Evolutionary conservation across 2,888 invertebrate species (phyloP), one percentile per base, ranked within the genome.

Genomic region (Pachliopta kotzebuea): DNA sequence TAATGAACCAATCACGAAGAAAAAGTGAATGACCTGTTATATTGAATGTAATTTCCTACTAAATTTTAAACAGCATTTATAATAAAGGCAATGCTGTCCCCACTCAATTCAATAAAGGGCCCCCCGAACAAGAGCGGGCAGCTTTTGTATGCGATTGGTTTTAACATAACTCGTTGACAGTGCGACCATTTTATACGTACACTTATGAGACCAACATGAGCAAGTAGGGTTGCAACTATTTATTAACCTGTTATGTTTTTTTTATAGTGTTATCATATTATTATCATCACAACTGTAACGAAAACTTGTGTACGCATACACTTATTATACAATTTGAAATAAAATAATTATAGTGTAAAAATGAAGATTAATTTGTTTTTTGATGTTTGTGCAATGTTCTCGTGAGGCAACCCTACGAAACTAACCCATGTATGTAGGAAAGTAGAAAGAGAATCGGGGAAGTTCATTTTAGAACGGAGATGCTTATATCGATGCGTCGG

Each of bases 401-500:
- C 14, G 17, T 1, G 18, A n/a, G 8, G 4, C 45, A 45, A n/a
- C 45, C 45, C 45, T 45, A n/a, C n/a, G 6, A 45, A 45, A 18
- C 4, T 45, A 45, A n/a, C 45, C 45, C 45, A n/a, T 45, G 45
- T 60, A 62, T 70, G 70, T 73, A 75, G 67, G 72, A 70, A 72
- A 72, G 70, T 73, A 69, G 70, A 69, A 66, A 72, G 74, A 73
- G 71, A 72, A 78, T 74, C 75, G 72, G 72, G 72, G 75, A 78
- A 79, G 82, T 73, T 81, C 81, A 81, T 79, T 79, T 81, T 78
- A 79, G 74, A 81, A 70, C 78, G 80, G 78, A 76, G 77, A 76
- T 73, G 76, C 79, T 80, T 80, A 79, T 79, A 81, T 83, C 81
- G 81, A 82, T 79, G 83, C 80, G 78, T 83, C 78, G 76, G 81